A percentile compares a stretch with the other conserved stretches of the same genome.
Conservation (phyloP, 2,888 invertebrate genomes). For the Drosophila falleni region DNA sequence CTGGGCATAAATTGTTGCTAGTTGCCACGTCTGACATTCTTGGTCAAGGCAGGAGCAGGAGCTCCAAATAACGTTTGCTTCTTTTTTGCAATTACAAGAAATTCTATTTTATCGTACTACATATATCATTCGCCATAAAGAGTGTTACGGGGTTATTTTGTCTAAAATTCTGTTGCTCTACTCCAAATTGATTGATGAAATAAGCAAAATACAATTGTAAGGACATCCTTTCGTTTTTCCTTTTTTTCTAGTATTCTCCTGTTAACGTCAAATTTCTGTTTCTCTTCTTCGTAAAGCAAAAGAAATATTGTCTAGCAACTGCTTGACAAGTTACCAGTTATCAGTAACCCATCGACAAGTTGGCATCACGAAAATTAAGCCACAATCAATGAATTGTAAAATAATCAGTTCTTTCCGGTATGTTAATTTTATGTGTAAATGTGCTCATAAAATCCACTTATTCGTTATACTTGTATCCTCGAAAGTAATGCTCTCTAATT, state of each 20-base stretch:
- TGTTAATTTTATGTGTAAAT: background rate
- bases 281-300: background rate
- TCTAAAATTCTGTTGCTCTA: background rate
- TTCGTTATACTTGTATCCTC: background rate
- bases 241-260: background rate
- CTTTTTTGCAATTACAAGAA: conserved; percentile 53
- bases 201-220: background rate
- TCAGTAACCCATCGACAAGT: background rate
- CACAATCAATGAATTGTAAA: background rate
- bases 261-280: background rate
- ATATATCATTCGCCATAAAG: background rate
- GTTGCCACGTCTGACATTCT: conserved; percentile 38
- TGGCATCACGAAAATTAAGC: background rate
- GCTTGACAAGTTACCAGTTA: too few species aligned
- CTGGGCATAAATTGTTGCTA: conserved; percentile 57
- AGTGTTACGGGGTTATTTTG: background rate
- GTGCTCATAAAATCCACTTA: conserved; percentile 1
- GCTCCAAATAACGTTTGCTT: conserved; percentile 24
- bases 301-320: background rate
- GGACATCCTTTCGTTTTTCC: background rate
- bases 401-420: background rate
- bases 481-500: conserved; percentile 33
- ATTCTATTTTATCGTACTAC: conserved; percentile 37
- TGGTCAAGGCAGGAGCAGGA: conserved; percentile 6
- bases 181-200: conserved; percentile 4